A percentile compares a stretch with the other conserved stretches of the same genome.
Evolutionary conservation across 1,140 invertebrate species (phyloP).

Genomic region (Drosophila tani): DNA sequence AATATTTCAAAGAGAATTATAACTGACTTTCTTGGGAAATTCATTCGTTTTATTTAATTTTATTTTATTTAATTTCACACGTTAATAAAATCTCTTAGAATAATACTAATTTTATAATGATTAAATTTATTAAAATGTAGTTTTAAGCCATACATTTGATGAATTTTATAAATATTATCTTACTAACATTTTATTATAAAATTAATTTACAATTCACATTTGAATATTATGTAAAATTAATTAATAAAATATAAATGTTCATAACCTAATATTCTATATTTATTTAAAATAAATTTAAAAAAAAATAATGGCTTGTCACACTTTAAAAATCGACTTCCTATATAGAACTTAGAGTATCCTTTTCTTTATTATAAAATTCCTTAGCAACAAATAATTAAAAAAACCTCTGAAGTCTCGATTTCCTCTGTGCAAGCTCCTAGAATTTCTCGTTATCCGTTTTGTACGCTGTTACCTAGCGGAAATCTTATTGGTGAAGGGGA

Average conservation of each 20-base stretch:
- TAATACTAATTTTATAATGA: too few species aligned
- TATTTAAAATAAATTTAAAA: too few species aligned
- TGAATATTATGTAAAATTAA: too few species aligned
- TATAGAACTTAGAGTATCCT: too few species aligned
- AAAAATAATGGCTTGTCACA: too few species aligned
- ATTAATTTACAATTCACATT: too few species aligned
- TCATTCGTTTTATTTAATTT: not conserved
- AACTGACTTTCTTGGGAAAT: not conserved
- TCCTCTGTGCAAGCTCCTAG: not conserved
- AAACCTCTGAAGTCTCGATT: conserved; percentile 9
- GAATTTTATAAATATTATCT: too few species aligned
- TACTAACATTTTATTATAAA: too few species aligned
- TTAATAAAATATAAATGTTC: too few species aligned
- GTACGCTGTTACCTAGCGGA: conserved; percentile 16
- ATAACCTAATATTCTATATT: too few species aligned
- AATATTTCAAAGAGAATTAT: not conserved
- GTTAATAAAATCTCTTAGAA: too few species aligned
- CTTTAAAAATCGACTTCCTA: too few species aligned
- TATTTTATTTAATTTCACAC: not conserved
- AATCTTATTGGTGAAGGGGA: conserved; percentile 71
- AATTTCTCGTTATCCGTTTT: conserved; percentile 7
- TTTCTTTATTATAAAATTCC: conserved; percentile 25
- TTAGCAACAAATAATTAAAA: conserved; percentile 56
- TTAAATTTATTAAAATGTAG: not conserved
- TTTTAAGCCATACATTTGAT: not conserved